A percentile compares a stretch with the other conserved stretches of the same genome.
phyloP scores from a whole-genome alignment of 1,140 invertebrate species.

The Aphis gossypii region DNA sequence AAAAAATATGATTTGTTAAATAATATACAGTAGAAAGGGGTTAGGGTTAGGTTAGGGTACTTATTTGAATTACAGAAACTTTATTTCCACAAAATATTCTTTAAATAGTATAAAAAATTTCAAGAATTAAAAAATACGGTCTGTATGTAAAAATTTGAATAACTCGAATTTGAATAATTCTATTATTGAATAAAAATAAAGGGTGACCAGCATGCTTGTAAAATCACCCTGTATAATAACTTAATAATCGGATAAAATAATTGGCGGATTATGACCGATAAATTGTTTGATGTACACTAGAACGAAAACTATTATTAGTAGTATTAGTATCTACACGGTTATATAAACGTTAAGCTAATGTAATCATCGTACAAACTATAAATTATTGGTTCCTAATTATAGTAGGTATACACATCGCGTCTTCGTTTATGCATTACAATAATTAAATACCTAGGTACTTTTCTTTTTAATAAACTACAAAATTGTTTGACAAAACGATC shows the following conservation, averaged over 20 bases:
- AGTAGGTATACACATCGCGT: not conserved
- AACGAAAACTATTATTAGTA: not conserved
- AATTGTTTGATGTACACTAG: not conserved
- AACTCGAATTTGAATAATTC: not conserved
- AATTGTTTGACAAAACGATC: not conserved
- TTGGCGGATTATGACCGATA: not conserved
- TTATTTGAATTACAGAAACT: too few relatives aligned
- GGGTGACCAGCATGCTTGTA: too few relatives aligned
- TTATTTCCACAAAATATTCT: too few relatives aligned
- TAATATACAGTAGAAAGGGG: too few relatives aligned
- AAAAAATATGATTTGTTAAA: too few relatives aligned
- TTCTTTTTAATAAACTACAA: not conserved
- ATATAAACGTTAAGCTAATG: not conserved
- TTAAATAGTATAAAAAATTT: not conserved
- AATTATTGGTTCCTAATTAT: not conserved
- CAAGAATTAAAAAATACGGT: not conserved
- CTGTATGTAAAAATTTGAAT: not conserved
- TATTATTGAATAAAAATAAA: not conserved
- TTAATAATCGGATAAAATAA: not conserved
- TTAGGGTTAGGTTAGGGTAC: too few relatives aligned
- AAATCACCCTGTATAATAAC: not conserved
- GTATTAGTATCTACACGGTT: not conserved
- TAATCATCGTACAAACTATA: not conserved
- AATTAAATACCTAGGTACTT: not conserved
- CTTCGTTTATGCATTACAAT: not conserved